phyloP scores from a whole-genome alignment of 2,797 vertebrate species.

The Gymnothorax reevesii region DNA sequence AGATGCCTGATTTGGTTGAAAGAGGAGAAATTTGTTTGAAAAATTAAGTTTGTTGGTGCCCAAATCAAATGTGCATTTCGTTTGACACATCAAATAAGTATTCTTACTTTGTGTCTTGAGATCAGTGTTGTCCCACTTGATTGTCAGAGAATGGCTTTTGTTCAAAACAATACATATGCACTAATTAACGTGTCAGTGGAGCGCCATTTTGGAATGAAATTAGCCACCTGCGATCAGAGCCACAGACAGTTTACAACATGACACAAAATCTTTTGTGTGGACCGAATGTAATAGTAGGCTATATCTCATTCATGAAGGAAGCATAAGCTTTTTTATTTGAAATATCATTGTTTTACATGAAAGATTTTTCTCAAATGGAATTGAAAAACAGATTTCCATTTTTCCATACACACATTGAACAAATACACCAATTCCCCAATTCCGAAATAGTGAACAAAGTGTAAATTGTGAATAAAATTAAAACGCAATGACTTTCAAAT shows the following conservation, averaged over 20 bases:
- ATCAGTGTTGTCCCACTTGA: conserved; percentile 77
- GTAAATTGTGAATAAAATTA: too few relatives aligned
- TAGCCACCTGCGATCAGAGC: conserved; percentile 90
- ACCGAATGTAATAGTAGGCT: conserved; percentile 54
- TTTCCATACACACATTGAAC: conserved; percentile 65
- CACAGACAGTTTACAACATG: conserved; percentile 81
- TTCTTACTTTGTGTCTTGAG: conserved; percentile 76
- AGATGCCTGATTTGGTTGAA: conserved; percentile 99
- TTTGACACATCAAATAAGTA: conserved; percentile 94
- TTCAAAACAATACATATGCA: conserved; percentile 69
- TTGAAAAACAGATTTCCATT: conserved; percentile 61
- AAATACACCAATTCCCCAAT: too few relatives aligned
- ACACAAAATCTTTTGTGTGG: conserved; percentile 69
- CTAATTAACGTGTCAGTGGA: conserved; percentile 83
- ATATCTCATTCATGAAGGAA: neutral
- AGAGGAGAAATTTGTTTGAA: conserved; percentile 78
- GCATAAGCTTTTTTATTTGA: neutral
- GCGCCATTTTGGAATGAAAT: conserved; percentile 85
- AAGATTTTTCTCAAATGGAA: conserved; percentile 57
- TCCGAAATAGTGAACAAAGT: too few relatives aligned
- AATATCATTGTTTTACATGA: neutral
- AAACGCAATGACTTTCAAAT: too few relatives aligned
- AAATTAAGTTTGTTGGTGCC: conserved; percentile 92
- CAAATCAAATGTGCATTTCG: conserved; percentile 96
- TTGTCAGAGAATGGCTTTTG: conserved; percentile 69